Conservation (phyloP, 2,888 invertebrate species). For the Athrips mouffetella region DNA sequence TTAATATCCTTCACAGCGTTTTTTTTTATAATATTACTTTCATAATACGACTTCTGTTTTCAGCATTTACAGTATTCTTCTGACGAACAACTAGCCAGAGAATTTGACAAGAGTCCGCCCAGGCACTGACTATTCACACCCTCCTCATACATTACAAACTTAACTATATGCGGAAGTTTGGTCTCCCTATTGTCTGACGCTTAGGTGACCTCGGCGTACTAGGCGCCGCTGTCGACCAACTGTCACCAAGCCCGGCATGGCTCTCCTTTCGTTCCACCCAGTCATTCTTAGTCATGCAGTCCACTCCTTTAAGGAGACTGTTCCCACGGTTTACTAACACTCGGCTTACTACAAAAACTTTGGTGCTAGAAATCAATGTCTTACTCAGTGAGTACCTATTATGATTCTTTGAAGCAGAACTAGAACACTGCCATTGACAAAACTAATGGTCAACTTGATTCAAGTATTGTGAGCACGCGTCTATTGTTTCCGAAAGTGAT, state of each 20-base stretch:
- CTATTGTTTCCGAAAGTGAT: slow-evolving; percentile 9
- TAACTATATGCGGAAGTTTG: too few species aligned
- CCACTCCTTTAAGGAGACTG: slow-evolving; percentile 13
- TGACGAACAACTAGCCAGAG: too few species aligned
- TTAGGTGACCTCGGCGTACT: slow-evolving; percentile 53
- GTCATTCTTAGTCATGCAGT: slow-evolving; percentile 40
- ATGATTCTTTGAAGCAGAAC: too few species aligned
- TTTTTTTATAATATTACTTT: too few species aligned
- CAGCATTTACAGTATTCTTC: too few species aligned
- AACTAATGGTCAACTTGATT: neutral
- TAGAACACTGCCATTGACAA: neutral
- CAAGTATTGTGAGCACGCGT: neutral
- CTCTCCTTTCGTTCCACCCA: slow-evolving; percentile 62
- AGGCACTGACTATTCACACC: too few species aligned
- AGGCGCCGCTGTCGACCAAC: slow-evolving; percentile 57
- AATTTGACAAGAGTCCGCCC: too few species aligned
- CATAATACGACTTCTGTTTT: too few species aligned
- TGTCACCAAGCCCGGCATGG: slow-evolving; percentile 62
- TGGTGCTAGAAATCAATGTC: too few species aligned
- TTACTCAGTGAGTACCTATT: too few species aligned
- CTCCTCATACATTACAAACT: too few species aligned
- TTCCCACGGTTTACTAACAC: slow-evolving; percentile 8
- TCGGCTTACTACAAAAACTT: slow-evolving; percentile 1
- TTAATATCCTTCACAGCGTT: too few species aligned
- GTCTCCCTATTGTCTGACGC: slow-evolving; percentile 38